Conservation (phyloP, 2,888 invertebrate species). For the Gonocerus acuteangulatus region DNA sequence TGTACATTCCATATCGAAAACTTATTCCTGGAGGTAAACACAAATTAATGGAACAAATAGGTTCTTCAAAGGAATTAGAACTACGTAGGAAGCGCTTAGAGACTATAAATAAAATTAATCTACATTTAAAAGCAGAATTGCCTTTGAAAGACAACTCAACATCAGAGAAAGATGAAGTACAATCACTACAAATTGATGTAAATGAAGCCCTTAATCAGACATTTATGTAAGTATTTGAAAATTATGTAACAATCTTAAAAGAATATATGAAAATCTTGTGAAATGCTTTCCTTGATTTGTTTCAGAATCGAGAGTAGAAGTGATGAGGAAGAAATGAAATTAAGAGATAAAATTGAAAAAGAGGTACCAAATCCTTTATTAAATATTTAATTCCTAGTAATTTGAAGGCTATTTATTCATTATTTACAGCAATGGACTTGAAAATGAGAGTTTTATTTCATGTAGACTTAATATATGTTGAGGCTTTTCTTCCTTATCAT, state of each 20-base stretch:
- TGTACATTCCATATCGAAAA: constrained; percentile 17
- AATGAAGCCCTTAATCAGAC: constrained; percentile 9
- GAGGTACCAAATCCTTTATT: too few species aligned
- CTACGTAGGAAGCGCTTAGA: constrained; percentile 8
- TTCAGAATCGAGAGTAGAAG: constrained; percentile 8
- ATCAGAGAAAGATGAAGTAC: neutral
- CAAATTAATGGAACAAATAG: constrained; percentile 10
- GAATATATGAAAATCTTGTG: neutral
- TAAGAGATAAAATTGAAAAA: neutral
- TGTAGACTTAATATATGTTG: too few species aligned
- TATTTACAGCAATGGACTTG: too few species aligned
- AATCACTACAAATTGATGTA: neutral
- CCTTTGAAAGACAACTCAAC: neutral
- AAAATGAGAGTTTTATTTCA: too few species aligned
- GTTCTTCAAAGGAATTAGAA: constrained; percentile 4
- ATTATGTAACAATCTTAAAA: constrained; percentile 1
- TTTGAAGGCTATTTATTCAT: too few species aligned
- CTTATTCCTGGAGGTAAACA: constrained; percentile 15
- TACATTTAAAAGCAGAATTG: neutral
- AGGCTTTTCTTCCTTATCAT: too few species aligned
- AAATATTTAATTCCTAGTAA: too few species aligned
- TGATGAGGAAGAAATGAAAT: neutral
- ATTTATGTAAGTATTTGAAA: constrained; percentile 17
- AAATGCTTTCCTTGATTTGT: neutral
- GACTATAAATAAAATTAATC: constrained; percentile 7